Evolutionary conservation across 1,140 invertebrate genomes (phyloP).

Genomic region (Drosophila micromelanica): DNA sequence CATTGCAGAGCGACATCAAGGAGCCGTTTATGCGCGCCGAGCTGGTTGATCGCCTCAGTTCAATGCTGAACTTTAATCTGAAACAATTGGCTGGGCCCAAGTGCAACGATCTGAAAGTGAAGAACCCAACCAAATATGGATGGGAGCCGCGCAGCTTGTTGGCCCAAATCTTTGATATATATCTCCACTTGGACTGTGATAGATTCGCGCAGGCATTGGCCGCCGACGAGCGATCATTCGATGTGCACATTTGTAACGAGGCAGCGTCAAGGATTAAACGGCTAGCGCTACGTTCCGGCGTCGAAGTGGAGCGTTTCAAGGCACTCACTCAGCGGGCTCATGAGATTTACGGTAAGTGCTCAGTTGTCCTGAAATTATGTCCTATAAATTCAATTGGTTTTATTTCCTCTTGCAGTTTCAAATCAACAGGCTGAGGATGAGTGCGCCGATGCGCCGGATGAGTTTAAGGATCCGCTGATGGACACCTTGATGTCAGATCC

Average conservation of each 20-base stretch:
- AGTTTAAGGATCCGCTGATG: conserved; percentile 99
- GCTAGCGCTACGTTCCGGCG: conserved; percentile 91
- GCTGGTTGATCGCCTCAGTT: conserved; percentile 95
- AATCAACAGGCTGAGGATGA: conserved; percentile 96
- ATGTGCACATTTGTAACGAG: conserved; percentile 95
- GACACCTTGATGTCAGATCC: conserved; percentile 99
- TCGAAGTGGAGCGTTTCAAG: conserved; percentile 93
- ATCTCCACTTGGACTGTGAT: conserved; percentile 97
- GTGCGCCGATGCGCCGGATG: conserved; percentile 97
- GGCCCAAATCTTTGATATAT: conserved; percentile 97
- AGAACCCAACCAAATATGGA: conserved; percentile 96
- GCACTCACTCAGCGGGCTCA: conserved; percentile 92
- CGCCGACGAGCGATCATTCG: conserved; percentile 97
- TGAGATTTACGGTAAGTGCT: conserved; percentile 87
- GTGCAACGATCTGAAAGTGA: conserved; percentile 98
- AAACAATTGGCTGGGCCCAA: conserved; percentile 98
- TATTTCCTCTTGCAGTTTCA: conserved; percentile 86
- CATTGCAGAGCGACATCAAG: conserved; percentile 89
- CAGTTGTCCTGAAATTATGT: background rate
- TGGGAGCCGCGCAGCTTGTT: conserved; percentile 97
- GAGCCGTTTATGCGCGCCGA: conserved; percentile 97
- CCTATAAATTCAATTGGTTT: background rate
- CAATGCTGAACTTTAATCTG: conserved; percentile 99
- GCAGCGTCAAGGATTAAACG: conserved; percentile 92
- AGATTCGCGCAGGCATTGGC: conserved; percentile 95